Evolutionary conservation across 2,797 vertebrate genomes (phyloP).

Genomic region (Oophaga sylvatica): DNA sequence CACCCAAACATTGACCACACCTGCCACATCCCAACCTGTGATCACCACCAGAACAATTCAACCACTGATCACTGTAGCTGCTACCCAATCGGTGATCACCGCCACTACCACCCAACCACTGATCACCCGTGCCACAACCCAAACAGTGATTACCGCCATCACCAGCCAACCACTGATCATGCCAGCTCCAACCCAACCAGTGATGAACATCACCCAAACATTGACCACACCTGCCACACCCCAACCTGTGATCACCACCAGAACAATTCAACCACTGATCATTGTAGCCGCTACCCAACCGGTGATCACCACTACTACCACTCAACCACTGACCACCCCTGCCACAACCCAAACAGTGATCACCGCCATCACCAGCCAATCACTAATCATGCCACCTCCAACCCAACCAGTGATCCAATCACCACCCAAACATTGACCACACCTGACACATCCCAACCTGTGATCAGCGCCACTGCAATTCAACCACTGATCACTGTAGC

Average conservation of each 20-base stretch:
- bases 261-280: no score
- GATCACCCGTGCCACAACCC: neutral
- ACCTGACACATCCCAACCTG: neutral
- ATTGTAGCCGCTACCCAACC: no score
- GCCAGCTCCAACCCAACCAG: neutral
- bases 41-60: no score
- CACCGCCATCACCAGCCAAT: neutral
- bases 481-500: neutral
- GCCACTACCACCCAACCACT: neutral
- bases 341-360: neutral
- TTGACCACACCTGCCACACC: neutral
- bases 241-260: neutral
- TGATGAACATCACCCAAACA: neutral
- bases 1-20: no score
- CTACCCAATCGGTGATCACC: neutral
- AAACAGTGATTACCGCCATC: neutral
- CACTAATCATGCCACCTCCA: no score
- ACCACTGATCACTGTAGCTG: no score
- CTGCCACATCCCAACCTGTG: no score
- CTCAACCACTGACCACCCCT: no score
- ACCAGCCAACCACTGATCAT: neutral
- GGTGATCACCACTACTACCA: neutral
- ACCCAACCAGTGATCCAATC: neutral
- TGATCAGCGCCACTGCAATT: neutral
- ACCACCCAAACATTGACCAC: neutral